Conservation (phyloP, 2,888 invertebrate species). For the Caenorhabditis afra region DNA sequence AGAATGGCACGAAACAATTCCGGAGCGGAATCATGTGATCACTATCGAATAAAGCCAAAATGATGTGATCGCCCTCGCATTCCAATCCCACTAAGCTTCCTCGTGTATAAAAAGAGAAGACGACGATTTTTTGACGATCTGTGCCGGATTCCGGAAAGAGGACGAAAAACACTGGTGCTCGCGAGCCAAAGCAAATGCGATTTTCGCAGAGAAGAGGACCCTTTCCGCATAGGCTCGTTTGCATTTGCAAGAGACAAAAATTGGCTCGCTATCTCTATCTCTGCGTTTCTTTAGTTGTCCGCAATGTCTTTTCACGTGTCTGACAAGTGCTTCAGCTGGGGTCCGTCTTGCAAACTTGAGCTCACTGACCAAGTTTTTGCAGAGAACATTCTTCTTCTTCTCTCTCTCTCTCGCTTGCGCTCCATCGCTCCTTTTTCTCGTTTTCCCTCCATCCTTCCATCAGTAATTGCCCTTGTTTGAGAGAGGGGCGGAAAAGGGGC, state of each 20-base stretch:
- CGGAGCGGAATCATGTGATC: too few relatives aligned
- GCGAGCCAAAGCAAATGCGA: background rate
- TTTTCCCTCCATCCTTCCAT: background rate
- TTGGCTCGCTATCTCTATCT: constrained; percentile 11
- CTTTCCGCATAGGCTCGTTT: background rate
- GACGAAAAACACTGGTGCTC: background rate
- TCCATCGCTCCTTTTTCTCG: too few relatives aligned
- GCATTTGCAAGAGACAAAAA: constrained; percentile 19
- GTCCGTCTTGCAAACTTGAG: constrained; percentile 7
- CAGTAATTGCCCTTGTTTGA: constrained; percentile 39
- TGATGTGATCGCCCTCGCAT: too few relatives aligned
- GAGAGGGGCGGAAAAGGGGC: constrained; percentile 1
- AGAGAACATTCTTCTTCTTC: constrained; percentile 10
- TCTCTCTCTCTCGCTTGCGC: background rate
- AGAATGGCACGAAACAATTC: too few relatives aligned
- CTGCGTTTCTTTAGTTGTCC: constrained; percentile 8
- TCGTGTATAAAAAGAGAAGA: too few relatives aligned
- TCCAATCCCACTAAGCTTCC: too few relatives aligned
- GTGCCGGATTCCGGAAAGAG: too few relatives aligned
- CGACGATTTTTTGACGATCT: too few relatives aligned
- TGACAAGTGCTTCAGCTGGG: constrained; percentile 39
- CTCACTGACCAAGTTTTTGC: constrained; percentile 37
- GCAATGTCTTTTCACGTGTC: constrained; percentile 20
- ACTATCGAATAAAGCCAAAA: too few relatives aligned
- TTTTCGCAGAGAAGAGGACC: too few relatives aligned